Base-by-base conservation (phyloP, 2,113 vertebrate species). In the Phylloscopus trochilus region DNA sequence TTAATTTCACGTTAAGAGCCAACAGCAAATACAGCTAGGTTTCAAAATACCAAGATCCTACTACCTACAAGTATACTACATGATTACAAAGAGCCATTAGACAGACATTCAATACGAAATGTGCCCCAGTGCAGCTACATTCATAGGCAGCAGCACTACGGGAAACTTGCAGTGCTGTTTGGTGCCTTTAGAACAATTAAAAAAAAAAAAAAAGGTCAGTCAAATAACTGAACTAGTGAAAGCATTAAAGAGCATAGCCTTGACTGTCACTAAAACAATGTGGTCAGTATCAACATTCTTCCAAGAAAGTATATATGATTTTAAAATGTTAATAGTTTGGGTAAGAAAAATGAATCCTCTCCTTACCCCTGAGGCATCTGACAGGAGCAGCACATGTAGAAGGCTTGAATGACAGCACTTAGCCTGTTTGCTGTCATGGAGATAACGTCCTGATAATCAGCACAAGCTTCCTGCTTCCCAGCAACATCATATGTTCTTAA, bases 311-410 rank as follows among this genome's bases (percentile, higher is more conserved):
- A 63, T 2, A 4, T 23, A 28, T 7, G 30, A 49, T 67, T 77
- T 89, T 27, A 13, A 87, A 91, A 49, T 6, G 21, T 35, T 23
- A 78, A 56, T 17, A 46, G 49, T 60, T 55, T 52, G 52, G 39
- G 33, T 66, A 92, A 67, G 31, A 77, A 96, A 92, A 70, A 68
- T 44, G 4, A 78, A 96, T 78, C 22, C 75, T 33, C 91, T 90
- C 91, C 98, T 98, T 98, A 99, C 99, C 99, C 99, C 66, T 98
- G 99, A 94, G 99, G 99, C 99, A 99, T 99, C 98, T 99, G 99
- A 97, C 99, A 99, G 86, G 99, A 99, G 89, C 99, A 99, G 98
- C 99, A 99, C 99, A 99, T 98, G 93, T 99, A 99, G 97, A 99
- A 99, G 31, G 99, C 99, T 96, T 99, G 99, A 97, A 99, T 99